Base-by-base conservation (phyloP, 2,113 vertebrate genomes). In the Gasterosteus aculeatus region DNA sequence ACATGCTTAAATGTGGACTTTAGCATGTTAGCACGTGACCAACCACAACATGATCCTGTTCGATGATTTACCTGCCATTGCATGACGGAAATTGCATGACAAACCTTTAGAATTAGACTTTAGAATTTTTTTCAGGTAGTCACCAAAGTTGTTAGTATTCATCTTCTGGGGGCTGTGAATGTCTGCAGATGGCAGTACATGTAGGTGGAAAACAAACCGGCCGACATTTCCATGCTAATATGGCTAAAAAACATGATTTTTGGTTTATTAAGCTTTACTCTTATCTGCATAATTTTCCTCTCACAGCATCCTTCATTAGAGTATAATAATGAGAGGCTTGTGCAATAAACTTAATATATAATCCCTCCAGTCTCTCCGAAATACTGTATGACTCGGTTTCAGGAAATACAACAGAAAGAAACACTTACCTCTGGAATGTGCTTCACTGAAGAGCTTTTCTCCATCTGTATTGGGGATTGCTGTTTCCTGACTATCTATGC, bases 381-480 rank as follows among this genome's bases (percentile, higher is more conserved):
- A 65, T 60, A 82, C 73, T 60, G 67, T 62, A 59, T 75, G 85
- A 69, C 80, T 77, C 33, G 61, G 56, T 77, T 89, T 73, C 70
- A 85, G 59, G 53, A 78, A 82, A 41, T 79, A 35, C 72, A 86
- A 65, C 77, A 73, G 83, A 87, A 78, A 81, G 75, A 88, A 84
- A 88, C 85, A 87, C 80, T 85, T 73, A 81, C 54, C 60, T 82
- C 74, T 70, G 78, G 79, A 82, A 72, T 82, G 72, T 71, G 77
- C 86, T 81, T 81, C 70, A 83, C 46, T 83, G 63, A 69, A 82
- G 67, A 84, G 77, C 79, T 77, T 86, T 89, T 71, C 77, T 80
- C 85, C 76, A 87, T 87, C 86, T 82, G 69, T 73, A 68, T 78
- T 69, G 58, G 69, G 22, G 77, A 79, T 83, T 82, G 73, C 78